Conservation (phyloP, 1,140 invertebrate genomes). For the Apolygus lucorum region DNA sequence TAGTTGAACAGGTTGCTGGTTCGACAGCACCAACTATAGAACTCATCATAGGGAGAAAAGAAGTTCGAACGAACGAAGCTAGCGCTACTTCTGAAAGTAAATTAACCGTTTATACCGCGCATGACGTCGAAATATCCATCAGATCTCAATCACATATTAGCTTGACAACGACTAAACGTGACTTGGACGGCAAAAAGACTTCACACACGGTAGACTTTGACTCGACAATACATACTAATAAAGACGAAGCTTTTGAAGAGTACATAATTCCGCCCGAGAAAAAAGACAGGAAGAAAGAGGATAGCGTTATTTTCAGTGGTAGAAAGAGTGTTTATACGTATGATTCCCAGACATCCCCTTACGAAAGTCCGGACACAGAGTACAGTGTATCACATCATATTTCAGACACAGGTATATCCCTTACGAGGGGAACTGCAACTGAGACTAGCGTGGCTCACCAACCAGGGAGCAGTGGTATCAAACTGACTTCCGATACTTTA, state of each 20-base stretch:
- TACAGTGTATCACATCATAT: conserved; percentile 45
- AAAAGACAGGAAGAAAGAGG: conserved; percentile 40
- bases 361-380: conserved; percentile 42
- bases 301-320: conserved; percentile 44
- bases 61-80: conserved; percentile 43
- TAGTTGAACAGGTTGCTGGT: conserved; percentile 26
- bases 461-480: conserved; percentile 31
- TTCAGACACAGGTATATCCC: conserved; percentile 45
- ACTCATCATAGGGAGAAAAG: conserved; percentile 44
- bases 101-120: conserved; percentile 42
- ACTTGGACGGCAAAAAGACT: conserved; percentile 40
- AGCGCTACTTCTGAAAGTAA: conserved; percentile 44
- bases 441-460: conserved; percentile 40
- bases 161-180: conserved; percentile 39
- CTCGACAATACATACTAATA: conserved; percentile 37
- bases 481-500: conserved; percentile 42
- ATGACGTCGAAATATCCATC: conserved; percentile 46
- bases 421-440: conserved; percentile 42
- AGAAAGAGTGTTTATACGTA: conserved; percentile 44
- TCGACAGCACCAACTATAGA: conserved; percentile 40
- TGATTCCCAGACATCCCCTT: conserved; percentile 37
- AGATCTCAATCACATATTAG: conserved; percentile 45
- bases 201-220: conserved; percentile 42
- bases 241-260: conserved; percentile 30
- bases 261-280: conserved; percentile 32